These are phyloP conservation scores for Torymus texanus DNA, from an alignment of 2,888 invertebrate species.

Conservation along the genomic window DNA sequence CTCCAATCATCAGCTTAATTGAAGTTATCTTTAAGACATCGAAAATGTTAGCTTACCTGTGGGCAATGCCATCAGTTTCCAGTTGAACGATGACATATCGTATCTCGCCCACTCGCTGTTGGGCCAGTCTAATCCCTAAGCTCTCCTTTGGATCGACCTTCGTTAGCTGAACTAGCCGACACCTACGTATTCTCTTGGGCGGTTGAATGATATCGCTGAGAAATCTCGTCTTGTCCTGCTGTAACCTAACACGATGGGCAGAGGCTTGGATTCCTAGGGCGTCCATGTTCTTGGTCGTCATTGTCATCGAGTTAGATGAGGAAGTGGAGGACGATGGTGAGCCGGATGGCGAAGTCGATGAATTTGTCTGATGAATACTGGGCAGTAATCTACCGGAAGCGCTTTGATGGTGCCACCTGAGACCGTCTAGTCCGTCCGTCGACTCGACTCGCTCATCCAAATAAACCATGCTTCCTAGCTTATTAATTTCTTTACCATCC, in stretches of 20 bases:
- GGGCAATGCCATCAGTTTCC: constrained; percentile 76
- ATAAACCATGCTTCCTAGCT: constrained; percentile 13
- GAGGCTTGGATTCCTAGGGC: constrained; percentile 51
- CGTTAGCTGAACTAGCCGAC: constrained; percentile 81
- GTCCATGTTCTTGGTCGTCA: neutral
- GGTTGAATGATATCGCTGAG: constrained; percentile 70
- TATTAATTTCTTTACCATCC: constrained; percentile 34
- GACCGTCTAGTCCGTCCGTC: constrained; percentile 65
- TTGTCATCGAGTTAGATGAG: constrained; percentile 18
- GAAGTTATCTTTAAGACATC: too few relatives aligned
- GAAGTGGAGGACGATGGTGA: constrained; percentile 48
- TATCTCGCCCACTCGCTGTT: constrained; percentile 75
- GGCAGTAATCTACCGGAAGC: constrained; percentile 70
- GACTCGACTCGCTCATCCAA: constrained; percentile 46
- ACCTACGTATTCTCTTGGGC: constrained; percentile 75
- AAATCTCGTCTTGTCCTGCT: constrained; percentile 72
- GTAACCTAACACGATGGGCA: constrained; percentile 68
- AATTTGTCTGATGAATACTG: constrained; percentile 67
- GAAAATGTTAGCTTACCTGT: constrained; percentile 69
- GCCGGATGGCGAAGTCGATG: constrained; percentile 24
- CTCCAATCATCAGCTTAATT: too few relatives aligned
- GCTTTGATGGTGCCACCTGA: constrained; percentile 72
- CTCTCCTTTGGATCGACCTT: constrained; percentile 82
- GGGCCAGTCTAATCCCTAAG: constrained; percentile 84
- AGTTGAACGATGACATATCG: constrained; percentile 74